phyloP scores from a whole-genome alignment of 1,140 invertebrate genomes.

The Sarcophaga bullata region DNA sequence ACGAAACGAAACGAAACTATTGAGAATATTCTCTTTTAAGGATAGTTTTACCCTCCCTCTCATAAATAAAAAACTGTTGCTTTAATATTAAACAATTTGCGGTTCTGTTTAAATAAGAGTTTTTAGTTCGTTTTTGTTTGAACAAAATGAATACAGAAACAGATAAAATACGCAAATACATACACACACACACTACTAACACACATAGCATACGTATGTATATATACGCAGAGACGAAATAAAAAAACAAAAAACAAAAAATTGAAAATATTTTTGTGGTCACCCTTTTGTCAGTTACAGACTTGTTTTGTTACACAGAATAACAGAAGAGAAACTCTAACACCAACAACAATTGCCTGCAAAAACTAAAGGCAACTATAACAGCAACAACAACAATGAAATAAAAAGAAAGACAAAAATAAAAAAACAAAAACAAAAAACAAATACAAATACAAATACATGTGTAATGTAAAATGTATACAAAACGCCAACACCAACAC shows the following conservation, averaged over 20 bases:
- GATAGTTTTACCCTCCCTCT: background rate
- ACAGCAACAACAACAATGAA: no score
- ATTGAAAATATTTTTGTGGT: background rate
- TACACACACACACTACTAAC: no score
- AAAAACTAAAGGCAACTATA: background rate
- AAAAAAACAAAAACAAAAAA: background rate
- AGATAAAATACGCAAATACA: no score
- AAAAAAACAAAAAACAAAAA: no score
- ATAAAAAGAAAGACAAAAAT: background rate
- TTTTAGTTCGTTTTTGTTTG: background rate
- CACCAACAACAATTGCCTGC: background rate
- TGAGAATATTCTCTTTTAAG: background rate
- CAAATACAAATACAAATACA: background rate
- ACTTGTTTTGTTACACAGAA: background rate
- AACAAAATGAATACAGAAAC: no score
- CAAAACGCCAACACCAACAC: background rate
- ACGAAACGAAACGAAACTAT: background rate
- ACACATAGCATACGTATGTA: no score
- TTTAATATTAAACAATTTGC: background rate
- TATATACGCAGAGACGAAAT: no score
- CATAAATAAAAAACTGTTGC: conserved; percentile 8
- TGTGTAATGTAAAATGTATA: background rate
- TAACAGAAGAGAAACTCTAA: background rate
- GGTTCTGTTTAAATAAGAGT: background rate
- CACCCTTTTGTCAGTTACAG: conserved; percentile 12